Evolutionary conservation across 2,888 invertebrate species (phyloP).

Genomic region (Pteria penguin): DNA sequence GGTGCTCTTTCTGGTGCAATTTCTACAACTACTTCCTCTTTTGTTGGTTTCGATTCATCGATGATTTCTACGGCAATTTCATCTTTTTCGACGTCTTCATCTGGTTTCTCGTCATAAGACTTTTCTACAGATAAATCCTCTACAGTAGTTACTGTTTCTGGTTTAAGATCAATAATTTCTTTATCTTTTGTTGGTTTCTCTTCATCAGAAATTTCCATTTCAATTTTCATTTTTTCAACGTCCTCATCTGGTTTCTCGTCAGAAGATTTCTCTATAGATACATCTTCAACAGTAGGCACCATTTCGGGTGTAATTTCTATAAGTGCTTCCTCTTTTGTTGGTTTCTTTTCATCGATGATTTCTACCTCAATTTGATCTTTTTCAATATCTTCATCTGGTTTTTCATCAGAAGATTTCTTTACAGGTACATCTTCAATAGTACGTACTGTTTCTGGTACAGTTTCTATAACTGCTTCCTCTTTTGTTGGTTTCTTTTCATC

Average conservation of each 20-base stretch:
- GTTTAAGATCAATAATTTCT: no score
- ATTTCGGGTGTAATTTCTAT: conserved; percentile 12
- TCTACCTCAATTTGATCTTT: conserved; percentile 15
- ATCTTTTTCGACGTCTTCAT: no score
- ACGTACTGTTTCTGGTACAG: conserved; percentile 2
- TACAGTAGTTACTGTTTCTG: no score
- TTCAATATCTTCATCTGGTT: conserved; percentile 14
- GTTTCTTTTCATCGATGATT: conserved; percentile 30
- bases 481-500: conserved; percentile 21
- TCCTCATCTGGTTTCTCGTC: conserved; percentile 28
- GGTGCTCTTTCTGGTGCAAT: not conserved
- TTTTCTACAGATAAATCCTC: conserved; percentile 4
- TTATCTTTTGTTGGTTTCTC: conserved; percentile 16
- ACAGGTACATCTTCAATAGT: not conserved
- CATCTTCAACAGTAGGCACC: conserved; percentile 10
- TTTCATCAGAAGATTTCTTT: conserved; percentile 18
- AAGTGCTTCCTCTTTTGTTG: conserved; percentile 10
- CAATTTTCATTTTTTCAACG: conserved; percentile 24
- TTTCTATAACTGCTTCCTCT: not conserved
- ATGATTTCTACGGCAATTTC: conserved; percentile 23
- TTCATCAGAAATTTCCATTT: conserved; percentile 16
- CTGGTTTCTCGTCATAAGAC: conserved; percentile 29
- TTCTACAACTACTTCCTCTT: conserved; percentile 7
- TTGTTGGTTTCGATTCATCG: conserved; percentile 29
- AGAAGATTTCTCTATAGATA: conserved; percentile 1